A percentile compares a stretch with the other conserved stretches of the same genome.
These are phyloP conservation scores for Rhynchotus rufescens DNA, from an alignment of 2,797 vertebrate species.

Conservation along the genomic window DNA sequence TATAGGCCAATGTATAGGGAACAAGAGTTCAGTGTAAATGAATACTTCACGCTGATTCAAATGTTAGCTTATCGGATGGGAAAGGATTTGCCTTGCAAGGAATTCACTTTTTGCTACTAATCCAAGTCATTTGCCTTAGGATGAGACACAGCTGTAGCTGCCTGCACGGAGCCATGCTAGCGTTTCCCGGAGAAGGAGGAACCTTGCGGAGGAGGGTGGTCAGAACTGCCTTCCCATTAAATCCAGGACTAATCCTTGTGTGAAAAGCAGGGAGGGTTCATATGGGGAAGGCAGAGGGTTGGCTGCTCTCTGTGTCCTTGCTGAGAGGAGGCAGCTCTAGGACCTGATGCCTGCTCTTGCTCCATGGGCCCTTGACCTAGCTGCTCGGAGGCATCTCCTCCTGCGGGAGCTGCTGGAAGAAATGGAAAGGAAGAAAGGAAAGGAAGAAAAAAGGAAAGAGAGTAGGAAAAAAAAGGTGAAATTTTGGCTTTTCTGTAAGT, in stretches of 20 bases:
- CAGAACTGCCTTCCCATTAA: not conserved
- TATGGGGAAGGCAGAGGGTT: not conserved
- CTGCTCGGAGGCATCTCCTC: not conserved
- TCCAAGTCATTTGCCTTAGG: not conserved
- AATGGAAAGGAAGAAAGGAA: not conserved
- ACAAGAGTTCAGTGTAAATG: not conserved
- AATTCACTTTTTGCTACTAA: not conserved
- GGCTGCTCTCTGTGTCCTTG: not conserved
- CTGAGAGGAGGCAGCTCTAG: not conserved
- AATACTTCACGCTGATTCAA: not conserved
- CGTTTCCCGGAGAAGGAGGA: not conserved
- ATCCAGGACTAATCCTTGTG: not conserved
- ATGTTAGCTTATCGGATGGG: fast-evolving
- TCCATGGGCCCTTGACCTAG: not conserved
- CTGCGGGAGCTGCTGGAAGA: not conserved
- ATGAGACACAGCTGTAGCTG: not conserved
- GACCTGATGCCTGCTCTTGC: not conserved
- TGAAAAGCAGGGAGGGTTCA: not conserved
- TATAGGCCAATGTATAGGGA: not conserved
- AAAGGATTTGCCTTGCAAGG: not conserved
- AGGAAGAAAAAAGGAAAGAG: no score
- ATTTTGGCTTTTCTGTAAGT: not conserved
- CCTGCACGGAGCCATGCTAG: not conserved
- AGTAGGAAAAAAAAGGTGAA: fast-evolving
- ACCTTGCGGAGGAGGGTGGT: not conserved